A percentile compares a stretch with the other conserved stretches of the same genome.
phyloP scores from a whole-genome alignment of 2,797 vertebrate species.

The Pitangus sulphuratus region DNA sequence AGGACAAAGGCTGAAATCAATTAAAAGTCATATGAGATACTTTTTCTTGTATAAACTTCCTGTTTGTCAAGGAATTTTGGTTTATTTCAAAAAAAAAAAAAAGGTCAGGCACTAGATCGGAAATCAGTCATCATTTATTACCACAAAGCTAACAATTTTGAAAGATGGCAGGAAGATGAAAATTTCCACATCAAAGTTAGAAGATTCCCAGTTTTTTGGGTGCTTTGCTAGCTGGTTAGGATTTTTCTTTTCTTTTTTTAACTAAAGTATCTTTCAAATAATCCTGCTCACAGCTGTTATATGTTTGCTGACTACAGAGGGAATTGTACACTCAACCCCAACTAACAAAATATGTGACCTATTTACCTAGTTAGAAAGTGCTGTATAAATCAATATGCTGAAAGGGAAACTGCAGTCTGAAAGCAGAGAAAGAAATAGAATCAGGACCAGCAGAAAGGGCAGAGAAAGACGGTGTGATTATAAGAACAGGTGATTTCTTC shows the following conservation, averaged over 20 bases:
- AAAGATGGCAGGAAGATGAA: neutral
- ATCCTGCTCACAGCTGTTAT: neutral
- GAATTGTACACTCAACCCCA: neutral
- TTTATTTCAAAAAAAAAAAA: neutral
- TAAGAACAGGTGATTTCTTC: neutral
- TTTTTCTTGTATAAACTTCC: slow-evolving; percentile 24
- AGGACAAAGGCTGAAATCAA: neutral
- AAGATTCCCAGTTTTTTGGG: neutral
- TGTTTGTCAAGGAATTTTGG: neutral
- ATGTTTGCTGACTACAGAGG: neutral
- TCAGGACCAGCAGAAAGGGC: neutral
- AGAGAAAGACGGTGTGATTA: neutral
- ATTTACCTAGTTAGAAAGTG: neutral
- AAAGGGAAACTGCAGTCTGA: neutral
- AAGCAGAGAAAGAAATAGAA: neutral
- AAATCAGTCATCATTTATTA: neutral
- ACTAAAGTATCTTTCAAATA: neutral
- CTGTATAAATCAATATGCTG: neutral
- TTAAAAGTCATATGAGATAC: neutral
- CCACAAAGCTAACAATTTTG: neutral
- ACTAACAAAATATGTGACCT: neutral
- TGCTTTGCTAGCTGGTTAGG: neutral
- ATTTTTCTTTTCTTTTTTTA: neutral
- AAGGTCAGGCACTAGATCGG: neutral
- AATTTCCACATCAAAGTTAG: neutral